Base-by-base conservation (phyloP, 1,140 invertebrate species). In the Orchesella cincta region DNA sequence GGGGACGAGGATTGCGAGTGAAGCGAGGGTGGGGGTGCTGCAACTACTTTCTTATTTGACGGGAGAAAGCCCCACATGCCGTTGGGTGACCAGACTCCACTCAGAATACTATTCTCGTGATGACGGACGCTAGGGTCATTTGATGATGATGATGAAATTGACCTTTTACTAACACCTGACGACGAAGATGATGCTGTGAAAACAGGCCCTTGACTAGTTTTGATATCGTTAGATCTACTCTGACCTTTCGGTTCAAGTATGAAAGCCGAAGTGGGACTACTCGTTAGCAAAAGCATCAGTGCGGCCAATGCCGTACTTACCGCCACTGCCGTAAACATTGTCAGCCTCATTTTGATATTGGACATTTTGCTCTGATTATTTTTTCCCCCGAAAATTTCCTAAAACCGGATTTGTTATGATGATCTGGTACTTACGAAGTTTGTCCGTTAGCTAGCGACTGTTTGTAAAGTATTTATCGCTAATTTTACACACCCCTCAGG, bases 291-390 rank as follows among this genome's bases (percentile, higher is more conserved):
- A 31, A 67, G 62, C 23, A 67, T 29, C 14, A 33, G 28, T 29
- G 3, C 26, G 1, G 29, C 62, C 33, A 29, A 2, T 18, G 28
- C 62, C 26, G 62, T 33, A 29, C 62, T 29, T 12, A 12, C 62
- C 8, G 62, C 62, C 31, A 23, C 62, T 31, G 33, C 31, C 33
- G 28, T 29, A 33, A 67, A 67, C 31, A 12, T 29, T 67, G 62
- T 67, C 62, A 67, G 62, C 62, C 62, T 67, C 62, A 67, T 67
- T 67, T 23, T 67, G 62, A 57, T 57, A 57, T 57, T 57, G 54
- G n/a, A n/a, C n/a, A n/a, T n/a, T n/a, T n/a, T n/a, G n/a, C n/a
- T n/a, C 26, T 57, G 54, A 18, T 18, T 23, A 57, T 57, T n/a
- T 57, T 57, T 57, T 14, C 39, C n/a, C n/a, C n/a, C n/a, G n/a